phyloP scores from a whole-genome alignment of 2,113 vertebrate genomes.

The Cyanoliseus patagonus region DNA sequence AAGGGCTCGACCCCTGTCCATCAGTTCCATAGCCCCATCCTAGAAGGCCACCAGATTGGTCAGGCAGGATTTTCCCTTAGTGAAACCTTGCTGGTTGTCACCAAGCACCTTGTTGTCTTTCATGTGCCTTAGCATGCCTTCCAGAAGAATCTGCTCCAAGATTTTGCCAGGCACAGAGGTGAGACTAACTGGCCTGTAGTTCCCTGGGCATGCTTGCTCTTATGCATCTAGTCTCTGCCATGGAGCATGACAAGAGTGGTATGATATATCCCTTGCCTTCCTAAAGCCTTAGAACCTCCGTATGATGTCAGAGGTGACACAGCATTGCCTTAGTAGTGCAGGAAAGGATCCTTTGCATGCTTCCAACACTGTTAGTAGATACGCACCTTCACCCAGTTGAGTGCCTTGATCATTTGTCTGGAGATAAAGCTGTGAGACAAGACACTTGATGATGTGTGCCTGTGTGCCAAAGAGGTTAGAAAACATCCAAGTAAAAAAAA shows the following conservation, averaged over 20 bases:
- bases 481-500: not conserved
- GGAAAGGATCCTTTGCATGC: not conserved
- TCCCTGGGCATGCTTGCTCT: not conserved
- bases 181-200: too few species aligned
- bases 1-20: too few species aligned
- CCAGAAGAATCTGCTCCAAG: too few species aligned
- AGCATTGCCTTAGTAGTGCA: not conserved
- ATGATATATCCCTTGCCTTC: rapidly evolving
- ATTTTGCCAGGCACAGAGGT: too few species aligned
- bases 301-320: not conserved
- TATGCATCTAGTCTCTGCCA: not conserved
- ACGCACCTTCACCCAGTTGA: rapidly evolving
- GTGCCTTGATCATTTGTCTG: not conserved
- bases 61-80: too few species aligned
- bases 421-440: not conserved
- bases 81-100: too few species aligned
- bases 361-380: not conserved
- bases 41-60: too few species aligned
- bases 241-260: rapidly evolving
- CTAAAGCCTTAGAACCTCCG: not conserved
- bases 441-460: not conserved
- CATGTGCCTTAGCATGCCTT: too few species aligned
- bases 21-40: too few species aligned
- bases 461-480: not conserved
- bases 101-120: too few species aligned